Evolutionary conservation across 2,888 invertebrate genomes (phyloP).

Genomic region (Monopis laevigella): DNA sequence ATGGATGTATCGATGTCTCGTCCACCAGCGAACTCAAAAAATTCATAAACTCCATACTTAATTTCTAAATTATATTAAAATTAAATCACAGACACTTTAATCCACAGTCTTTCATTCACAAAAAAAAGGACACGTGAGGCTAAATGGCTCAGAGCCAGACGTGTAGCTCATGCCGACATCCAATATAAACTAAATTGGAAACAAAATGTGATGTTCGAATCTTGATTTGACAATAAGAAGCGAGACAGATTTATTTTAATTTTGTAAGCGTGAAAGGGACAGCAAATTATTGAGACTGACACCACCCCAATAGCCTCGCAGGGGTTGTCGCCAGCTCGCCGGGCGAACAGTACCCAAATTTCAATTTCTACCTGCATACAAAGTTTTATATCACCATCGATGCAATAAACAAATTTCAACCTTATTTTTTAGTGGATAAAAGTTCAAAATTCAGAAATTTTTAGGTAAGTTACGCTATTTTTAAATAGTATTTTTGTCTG

Average conservation of each 20-base stretch:
- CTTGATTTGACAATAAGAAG: constrained; percentile 66
- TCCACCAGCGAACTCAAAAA: constrained; percentile 49
- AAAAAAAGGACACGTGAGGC: constrained; percentile 40
- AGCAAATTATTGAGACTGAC: constrained; percentile 37
- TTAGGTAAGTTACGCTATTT: constrained; percentile 32
- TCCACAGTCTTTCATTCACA: constrained; percentile 1
- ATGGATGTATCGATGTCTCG: constrained; percentile 37
- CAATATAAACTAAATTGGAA: constrained; percentile 66
- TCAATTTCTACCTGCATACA: constrained; percentile 49
- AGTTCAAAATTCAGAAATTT: neutral
- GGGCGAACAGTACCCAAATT: constrained; percentile 53
- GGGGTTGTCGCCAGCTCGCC: constrained; percentile 65
- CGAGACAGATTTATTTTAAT: constrained; percentile 47
- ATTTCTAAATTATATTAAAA: constrained; percentile 18
- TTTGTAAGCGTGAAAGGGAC: constrained; percentile 35
- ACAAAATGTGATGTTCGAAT: constrained; percentile 65
- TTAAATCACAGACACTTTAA: constrained; percentile 3
- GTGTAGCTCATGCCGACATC: constrained; percentile 60
- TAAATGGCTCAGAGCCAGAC: constrained; percentile 51
- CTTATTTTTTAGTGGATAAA: constrained; percentile 25
- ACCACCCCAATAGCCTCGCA: constrained; percentile 56
- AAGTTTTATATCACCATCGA: constrained; percentile 28
- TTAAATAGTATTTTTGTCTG: constrained; percentile 30
- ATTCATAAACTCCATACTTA: constrained; percentile 51
- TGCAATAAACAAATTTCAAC: constrained; percentile 32